Conservation (phyloP, 2,113 vertebrate genomes). For the Chaetura pelagica region DNA sequence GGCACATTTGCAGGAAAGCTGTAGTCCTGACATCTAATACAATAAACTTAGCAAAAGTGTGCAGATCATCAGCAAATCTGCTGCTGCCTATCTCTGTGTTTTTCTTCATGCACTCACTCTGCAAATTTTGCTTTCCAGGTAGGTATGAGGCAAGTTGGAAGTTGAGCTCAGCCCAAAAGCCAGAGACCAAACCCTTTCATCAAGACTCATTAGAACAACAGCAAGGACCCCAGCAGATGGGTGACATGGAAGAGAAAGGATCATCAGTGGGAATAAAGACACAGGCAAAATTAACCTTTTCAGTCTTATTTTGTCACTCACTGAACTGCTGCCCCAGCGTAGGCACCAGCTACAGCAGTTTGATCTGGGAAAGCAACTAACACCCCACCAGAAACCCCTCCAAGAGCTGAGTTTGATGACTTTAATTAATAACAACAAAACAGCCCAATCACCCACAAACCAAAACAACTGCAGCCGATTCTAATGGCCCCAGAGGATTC, state of each 20-base stretch:
- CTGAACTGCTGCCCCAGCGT: neutral
- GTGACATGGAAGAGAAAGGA: neutral
- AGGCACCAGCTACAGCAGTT: neutral
- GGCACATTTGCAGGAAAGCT: neutral
- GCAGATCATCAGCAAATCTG: neutral
- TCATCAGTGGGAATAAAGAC: neutral
- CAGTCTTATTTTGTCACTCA: neutral
- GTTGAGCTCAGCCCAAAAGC: neutral
- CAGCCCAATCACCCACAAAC: fast-evolving
- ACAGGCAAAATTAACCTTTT: neutral
- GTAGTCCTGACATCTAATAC: neutral
- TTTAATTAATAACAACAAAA: neutral
- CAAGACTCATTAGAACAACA: neutral
- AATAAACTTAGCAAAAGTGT: neutral
- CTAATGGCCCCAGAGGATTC: neutral
- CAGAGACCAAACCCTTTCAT: fast-evolving
- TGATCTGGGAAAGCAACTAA: neutral
- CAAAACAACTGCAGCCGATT: neutral
- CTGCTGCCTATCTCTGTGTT: neutral
- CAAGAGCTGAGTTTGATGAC: neutral
- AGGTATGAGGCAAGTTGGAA: neutral
- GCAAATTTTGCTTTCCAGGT: neutral
- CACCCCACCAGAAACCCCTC: neutral
- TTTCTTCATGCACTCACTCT: neutral
- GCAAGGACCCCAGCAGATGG: fast-evolving